Base-by-base conservation (phyloP, 2,113 vertebrate genomes). In the Eptesicus fuscus region DNA sequence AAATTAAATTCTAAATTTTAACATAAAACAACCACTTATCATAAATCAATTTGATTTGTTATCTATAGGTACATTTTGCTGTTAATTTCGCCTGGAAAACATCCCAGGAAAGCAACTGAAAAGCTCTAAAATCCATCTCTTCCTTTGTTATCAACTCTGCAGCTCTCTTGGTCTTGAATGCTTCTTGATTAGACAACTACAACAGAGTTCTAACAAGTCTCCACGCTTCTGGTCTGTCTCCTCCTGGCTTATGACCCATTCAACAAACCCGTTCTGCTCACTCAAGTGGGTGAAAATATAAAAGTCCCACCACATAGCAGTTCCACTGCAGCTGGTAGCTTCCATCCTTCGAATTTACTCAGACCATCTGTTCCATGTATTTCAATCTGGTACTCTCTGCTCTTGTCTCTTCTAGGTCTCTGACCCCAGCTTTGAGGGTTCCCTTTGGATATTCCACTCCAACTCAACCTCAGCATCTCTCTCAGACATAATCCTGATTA, bases 1-100 rank as follows among this genome's bases (percentile, higher is more conserved):
- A 91, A 95, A 83, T 73, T 70, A 95, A 95, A 89, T 61, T 83
- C 53, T 49, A 80, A 74, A 92, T 14, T 79, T 90, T 90, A 83
- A 74, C 30, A 42, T 28, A 30, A 71, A 93, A 78, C 32, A 89
- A 79, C 7, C 9, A 70, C 25, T 76, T 79, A 25, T 6, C 42
- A 22, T 79, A 51, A 65, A 82, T 80, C 74, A 89, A 22, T 89
- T 76, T 86, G 74, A 82, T 86, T 42, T 67, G 16, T 56, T 74
- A 69, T 53, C 53, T 71, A 73, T 23, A 83, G 51, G 5, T 17
- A 53, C 4, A 77, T 77, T 88, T 47, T 83, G 37, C 61, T 67
- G 2, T 61, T 78, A 28, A 53, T 56, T 85, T 78, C 40, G 69
- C 37, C 49, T 63, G 20, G 49, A 89, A 85, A 84, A 85, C n/a